Conservation (phyloP, 2,888 invertebrate species). For the Epirrita christyi region DNA sequence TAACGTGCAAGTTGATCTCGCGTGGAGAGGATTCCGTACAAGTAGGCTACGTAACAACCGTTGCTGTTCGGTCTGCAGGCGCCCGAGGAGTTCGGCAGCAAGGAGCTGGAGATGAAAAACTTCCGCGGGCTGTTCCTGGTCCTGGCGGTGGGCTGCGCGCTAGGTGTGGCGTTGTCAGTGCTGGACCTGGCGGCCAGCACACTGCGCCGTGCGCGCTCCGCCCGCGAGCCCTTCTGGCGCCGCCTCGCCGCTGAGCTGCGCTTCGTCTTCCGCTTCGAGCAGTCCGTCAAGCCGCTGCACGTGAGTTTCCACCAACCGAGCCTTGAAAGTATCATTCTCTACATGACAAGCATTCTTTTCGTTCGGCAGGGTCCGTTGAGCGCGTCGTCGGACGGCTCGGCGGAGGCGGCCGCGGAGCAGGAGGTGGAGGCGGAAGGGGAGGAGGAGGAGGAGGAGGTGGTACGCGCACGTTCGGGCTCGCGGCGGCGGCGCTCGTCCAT, state of each 20-base stretch:
- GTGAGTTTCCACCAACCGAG: conserved; percentile 37
- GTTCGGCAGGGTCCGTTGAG: conserved; percentile 52
- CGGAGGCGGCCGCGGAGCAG: conserved; percentile 21
- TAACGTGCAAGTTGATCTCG: too few species aligned
- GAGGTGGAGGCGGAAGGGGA: conserved; percentile 30
- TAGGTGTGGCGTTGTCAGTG: conserved; percentile 87
- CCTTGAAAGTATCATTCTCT: too few species aligned
- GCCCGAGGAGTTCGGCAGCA: conserved; percentile 59
- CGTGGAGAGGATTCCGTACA: too few species aligned
- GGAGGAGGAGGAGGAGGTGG: conserved; percentile 32
- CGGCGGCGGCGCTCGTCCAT: conserved; percentile 66
- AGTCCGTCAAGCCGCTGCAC: conserved; percentile 66
- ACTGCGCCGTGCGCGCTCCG: conserved; percentile 50
- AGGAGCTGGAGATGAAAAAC: conserved; percentile 87
- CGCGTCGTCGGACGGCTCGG: conserved; percentile 43
- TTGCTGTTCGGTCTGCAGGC: conserved; percentile 52
- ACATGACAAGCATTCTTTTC: too few species aligned
- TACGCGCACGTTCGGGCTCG: conserved; percentile 31
- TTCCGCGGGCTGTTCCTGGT: conserved; percentile 93
- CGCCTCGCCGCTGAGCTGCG: conserved; percentile 66
- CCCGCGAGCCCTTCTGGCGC: conserved; percentile 47
- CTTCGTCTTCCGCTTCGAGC: conserved; percentile 73
- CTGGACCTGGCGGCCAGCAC: conserved; percentile 82
- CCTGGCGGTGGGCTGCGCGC: conserved; percentile 87
- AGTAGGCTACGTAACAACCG: too few species aligned